Evolutionary conservation across 2,888 invertebrate species (phyloP).

Genomic region (Ennomos quercinarius): DNA sequence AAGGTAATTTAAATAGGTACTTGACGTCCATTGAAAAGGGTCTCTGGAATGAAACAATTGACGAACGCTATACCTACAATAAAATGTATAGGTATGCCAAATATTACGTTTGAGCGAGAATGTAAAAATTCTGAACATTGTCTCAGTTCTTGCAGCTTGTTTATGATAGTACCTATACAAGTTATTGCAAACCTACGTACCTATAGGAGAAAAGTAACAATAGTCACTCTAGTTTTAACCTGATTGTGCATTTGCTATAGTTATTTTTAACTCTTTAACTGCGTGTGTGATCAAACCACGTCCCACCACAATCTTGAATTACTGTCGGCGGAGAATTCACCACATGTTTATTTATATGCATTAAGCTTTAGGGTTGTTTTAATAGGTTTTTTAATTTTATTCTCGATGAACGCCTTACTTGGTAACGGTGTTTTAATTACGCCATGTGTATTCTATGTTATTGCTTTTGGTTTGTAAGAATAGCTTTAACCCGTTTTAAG

Average conservation of each 20-base stretch:
- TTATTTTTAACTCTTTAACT: constrained; percentile 64
- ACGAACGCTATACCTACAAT: no score
- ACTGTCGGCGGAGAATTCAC: constrained; percentile 51
- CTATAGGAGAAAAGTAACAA: no score
- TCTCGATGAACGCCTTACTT: constrained; percentile 27
- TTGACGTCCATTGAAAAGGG: no score
- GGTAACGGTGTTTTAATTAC: constrained; percentile 34
- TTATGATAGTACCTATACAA: no score
- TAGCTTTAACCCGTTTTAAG: neutral
- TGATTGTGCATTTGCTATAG: neutral
- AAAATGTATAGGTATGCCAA: no score
- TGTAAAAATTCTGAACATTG: no score
- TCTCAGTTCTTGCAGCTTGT: no score
- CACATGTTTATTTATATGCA: constrained; percentile 57
- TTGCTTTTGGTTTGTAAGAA: constrained; percentile 19
- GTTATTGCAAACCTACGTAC: no score
- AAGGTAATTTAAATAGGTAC: no score
- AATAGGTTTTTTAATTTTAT: constrained; percentile 33
- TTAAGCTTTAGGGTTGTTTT: constrained; percentile 33
- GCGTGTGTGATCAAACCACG: constrained; percentile 65
- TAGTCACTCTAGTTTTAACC: no score
- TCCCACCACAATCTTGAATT: constrained; percentile 45
- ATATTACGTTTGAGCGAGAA: no score
- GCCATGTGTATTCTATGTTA: constrained; percentile 14
- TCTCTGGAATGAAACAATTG: no score